These are phyloP conservation scores for Cottus gobio DNA, from an alignment of 2,113 vertebrate species.

Conservation along the genomic window DNA sequence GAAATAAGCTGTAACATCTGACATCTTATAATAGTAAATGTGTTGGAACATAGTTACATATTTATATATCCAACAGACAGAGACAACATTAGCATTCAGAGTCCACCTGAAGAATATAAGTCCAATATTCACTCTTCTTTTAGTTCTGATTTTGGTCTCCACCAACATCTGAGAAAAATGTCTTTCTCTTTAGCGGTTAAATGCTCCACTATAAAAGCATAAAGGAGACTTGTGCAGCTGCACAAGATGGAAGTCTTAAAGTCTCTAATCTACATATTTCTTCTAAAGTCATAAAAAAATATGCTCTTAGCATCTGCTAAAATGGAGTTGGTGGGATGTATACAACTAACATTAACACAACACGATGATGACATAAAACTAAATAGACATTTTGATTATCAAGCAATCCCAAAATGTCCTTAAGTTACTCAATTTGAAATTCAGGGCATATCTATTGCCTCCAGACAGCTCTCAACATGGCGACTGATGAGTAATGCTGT, in stretches of 20 bases:
- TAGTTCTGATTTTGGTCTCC: neutral
- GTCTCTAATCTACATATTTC: neutral
- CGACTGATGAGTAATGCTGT: too few species aligned
- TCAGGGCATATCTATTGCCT: too few species aligned
- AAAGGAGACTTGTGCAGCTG: neutral
- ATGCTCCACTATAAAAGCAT: neutral
- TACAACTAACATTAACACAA: neutral
- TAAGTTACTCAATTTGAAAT: too few species aligned
- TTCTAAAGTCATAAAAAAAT: neutral
- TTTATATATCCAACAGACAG: too few species aligned
- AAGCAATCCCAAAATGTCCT: too few species aligned
- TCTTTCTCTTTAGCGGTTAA: neutral
- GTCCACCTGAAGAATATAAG: too few species aligned
- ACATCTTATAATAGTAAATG: neutral
- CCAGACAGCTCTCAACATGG: too few species aligned
- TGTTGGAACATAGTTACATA: neutral
- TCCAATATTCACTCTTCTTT: neutral
- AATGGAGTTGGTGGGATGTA: neutral
- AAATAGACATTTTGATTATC: too few species aligned
- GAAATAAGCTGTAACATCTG: neutral
- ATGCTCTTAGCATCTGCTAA: neutral
- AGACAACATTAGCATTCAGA: neutral
- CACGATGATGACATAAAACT: neutral
- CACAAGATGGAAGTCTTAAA: neutral
- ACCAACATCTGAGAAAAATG: neutral